Conservation (phyloP, 2,797 vertebrate species). For the Diceros bicornis region DNA sequence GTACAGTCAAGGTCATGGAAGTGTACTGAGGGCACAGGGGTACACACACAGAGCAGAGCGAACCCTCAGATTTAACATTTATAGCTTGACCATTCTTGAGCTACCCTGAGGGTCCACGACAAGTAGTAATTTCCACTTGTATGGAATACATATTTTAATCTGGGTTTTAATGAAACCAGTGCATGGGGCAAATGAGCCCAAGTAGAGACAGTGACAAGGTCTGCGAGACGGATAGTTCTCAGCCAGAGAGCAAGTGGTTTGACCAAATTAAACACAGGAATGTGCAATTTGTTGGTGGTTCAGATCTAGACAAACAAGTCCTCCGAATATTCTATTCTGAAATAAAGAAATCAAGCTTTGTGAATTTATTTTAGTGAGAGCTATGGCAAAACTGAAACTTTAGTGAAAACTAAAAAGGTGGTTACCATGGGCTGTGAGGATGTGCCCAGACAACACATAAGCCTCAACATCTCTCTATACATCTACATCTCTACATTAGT, state of each 20-base stretch:
- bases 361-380: background rate
- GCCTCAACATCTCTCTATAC: background rate
- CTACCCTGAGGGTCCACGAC: background rate
- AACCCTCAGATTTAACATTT: background rate
- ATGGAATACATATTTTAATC: background rate
- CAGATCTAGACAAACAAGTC: background rate
- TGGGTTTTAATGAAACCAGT: background rate
- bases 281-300: background rate
- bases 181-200: background rate
- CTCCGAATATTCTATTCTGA: background rate
- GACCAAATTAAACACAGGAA: background rate
- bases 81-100: background rate
- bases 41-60: too few relatives aligned
- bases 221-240: background rate
- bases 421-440: background rate
- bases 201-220: background rate
- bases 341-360: slow-evolving; percentile 11
- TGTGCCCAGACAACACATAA: background rate
- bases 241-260: slow-evolving; percentile 10
- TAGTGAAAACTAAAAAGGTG: background rate
- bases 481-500: too few relatives aligned
- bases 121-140: background rate
- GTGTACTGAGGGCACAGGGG: background rate
- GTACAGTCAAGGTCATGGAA: background rate
- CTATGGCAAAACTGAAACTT: background rate